Evolutionary conservation across 1,140 invertebrate genomes (phyloP).

Genomic region (Ceratosolen fusciceps): DNA sequence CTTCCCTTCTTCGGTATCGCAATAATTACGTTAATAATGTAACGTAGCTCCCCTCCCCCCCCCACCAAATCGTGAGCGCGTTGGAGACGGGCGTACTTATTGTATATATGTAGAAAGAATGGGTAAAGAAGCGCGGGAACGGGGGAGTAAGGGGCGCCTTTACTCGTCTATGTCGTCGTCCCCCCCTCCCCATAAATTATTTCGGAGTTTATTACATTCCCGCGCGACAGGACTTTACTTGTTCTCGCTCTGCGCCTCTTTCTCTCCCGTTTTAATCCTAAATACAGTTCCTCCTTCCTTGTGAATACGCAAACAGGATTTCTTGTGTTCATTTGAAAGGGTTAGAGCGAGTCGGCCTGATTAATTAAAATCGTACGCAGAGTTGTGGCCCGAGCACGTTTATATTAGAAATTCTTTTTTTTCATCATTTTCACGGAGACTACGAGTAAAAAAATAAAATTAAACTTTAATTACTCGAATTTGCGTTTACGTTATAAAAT

Average conservation of each 20-base stretch:
- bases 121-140: not conserved
- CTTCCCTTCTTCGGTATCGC: not conserved
- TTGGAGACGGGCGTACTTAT: conserved; percentile 25
- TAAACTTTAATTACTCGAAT: too few relatives aligned
- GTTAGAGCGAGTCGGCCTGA: too few relatives aligned
- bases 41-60: not conserved
- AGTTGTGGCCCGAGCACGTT: too few relatives aligned
- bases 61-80: not conserved
- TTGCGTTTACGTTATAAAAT: too few relatives aligned
- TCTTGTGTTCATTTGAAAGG: not conserved
- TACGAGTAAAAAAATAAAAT: too few relatives aligned
- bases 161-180: not conserved
- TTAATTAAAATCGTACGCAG: too few relatives aligned
- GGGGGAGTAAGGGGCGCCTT: conserved; percentile 1
- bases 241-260: conserved; percentile 33
- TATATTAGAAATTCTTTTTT: too few relatives aligned
- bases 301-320: too few relatives aligned
- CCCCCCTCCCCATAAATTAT: conserved; percentile 28
- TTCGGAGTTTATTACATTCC: conserved; percentile 32
- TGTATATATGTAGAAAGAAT: not conserved
- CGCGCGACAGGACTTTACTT: conserved; percentile 27
- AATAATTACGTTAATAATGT: too few relatives aligned
- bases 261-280: too few relatives aligned
- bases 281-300: too few relatives aligned
- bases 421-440: too few relatives aligned